A percentile compares a stretch with the other conserved stretches of the same genome.
phyloP scores from a whole-genome alignment of 2,888 invertebrate genomes.

The Volucella inflata region DNA sequence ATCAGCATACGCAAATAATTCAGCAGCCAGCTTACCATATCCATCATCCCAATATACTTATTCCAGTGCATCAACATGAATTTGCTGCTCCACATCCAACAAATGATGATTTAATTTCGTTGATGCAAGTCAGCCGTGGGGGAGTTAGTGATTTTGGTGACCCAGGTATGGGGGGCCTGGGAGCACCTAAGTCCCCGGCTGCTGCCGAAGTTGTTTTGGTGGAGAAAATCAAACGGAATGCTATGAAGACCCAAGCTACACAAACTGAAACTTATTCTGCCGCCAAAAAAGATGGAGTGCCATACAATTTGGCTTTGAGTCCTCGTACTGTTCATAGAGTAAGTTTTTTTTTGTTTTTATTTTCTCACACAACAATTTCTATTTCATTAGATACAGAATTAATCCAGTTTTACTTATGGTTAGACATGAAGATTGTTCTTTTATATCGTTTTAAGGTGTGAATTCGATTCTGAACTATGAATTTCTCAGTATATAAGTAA shows the following conservation, averaged over 20 bases:
- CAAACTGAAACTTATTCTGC: constrained; percentile 89
- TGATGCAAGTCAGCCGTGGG: constrained; percentile 64
- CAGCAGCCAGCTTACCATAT: constrained; percentile 76
- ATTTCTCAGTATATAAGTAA: too few relatives aligned
- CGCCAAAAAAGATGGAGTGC: constrained; percentile 90
- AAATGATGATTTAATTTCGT: constrained; percentile 59
- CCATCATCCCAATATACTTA: constrained; percentile 68
- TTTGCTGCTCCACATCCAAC: constrained; percentile 74
- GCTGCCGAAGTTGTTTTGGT: constrained; percentile 83
- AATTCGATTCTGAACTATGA: too few relatives aligned
- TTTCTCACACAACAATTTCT: constrained; percentile 84
- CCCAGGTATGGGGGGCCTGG: constrained; percentile 48
- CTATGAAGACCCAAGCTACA: constrained; percentile 96
- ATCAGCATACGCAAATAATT: constrained; percentile 75
- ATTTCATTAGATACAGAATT: too few relatives aligned
- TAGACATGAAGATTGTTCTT: too few relatives aligned
- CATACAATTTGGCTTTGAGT: constrained; percentile 89
- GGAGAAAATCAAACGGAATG: constrained; percentile 92
- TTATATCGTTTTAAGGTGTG: too few relatives aligned
- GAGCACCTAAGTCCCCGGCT: constrained; percentile 78
- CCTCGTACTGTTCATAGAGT: constrained; percentile 92
- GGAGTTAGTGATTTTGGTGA: constrained; percentile 33
- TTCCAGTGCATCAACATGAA: constrained; percentile 79
- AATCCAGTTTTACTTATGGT: too few relatives aligned
- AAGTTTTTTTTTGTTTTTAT: constrained; percentile 76